These are phyloP conservation scores for Oxyura jamaicensis DNA, from an alignment of 2,113 vertebrate species.

Conservation along the genomic window DNA sequence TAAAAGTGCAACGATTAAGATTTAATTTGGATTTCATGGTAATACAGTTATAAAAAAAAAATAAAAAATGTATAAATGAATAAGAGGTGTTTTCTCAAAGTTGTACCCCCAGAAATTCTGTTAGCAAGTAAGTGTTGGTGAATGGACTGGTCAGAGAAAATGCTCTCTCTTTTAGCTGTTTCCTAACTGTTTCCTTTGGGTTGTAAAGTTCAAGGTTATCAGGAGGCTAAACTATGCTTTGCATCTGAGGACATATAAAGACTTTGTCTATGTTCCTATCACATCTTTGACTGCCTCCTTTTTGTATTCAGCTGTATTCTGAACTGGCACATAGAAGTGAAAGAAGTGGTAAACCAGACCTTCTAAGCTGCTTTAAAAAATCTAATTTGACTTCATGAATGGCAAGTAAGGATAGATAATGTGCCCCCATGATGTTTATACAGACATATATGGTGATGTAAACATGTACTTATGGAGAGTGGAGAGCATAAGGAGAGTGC, in stretches of 20 bases:
- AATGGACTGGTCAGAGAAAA: background rate
- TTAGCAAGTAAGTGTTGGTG: background rate
- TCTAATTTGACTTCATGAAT: background rate
- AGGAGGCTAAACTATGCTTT: background rate
- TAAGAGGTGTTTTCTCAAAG: background rate
- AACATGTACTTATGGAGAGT: fast-evolving
- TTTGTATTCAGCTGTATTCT: background rate
- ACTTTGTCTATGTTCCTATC: background rate
- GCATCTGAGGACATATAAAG: background rate
- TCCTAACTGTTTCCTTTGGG: background rate
- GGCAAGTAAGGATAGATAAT: background rate
- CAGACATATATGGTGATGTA: background rate
- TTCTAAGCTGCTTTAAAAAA: background rate
- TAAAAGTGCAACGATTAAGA: background rate
- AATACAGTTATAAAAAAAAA: background rate
- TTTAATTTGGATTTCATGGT: background rate
- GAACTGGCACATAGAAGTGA: background rate
- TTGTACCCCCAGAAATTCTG: background rate
- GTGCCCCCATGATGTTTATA: background rate
- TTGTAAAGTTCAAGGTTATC: background rate
- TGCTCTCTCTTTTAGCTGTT: background rate
- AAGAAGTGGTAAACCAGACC: background rate
- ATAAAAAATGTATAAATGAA: background rate
- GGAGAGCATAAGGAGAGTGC: background rate
- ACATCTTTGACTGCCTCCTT: background rate